Percentiles rank a stretch among this genome's conserved stretches.
These are phyloP conservation scores for Dolichotis patagonum DNA, from an alignment of 2,113 vertebrate genomes.

Conservation along the genomic window DNA sequence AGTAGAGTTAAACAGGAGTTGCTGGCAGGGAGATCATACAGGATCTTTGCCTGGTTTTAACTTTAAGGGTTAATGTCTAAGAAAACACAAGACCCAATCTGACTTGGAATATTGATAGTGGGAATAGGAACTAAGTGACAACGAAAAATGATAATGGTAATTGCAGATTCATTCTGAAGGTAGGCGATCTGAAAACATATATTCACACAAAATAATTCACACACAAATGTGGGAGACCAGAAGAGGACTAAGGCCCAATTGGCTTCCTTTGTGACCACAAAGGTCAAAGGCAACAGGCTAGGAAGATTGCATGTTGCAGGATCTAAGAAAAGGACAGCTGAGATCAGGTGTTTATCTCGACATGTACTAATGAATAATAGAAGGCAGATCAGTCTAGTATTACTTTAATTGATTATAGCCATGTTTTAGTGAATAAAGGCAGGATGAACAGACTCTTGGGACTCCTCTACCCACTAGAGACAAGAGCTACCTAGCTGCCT, in stretches of 20 bases:
- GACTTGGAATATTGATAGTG: not conserved
- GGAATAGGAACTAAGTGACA: not conserved
- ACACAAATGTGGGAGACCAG: not conserved
- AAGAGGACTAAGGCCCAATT: not conserved
- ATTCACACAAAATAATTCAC: not conserved
- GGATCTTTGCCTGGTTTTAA: not conserved
- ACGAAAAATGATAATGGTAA: not conserved
- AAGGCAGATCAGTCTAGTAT: not conserved
- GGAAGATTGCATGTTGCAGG: not conserved
- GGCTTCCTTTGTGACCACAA: not conserved
- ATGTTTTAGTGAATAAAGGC: not conserved
- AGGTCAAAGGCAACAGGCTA: not conserved
- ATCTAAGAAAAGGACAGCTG: not conserved
- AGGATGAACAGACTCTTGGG: not conserved
- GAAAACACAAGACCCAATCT: not conserved
- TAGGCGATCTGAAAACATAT: not conserved
- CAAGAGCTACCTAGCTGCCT: not conserved
- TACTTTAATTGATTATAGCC: not conserved
- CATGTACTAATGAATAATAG: not conserved
- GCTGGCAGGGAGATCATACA: not conserved
- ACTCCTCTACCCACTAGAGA: not conserved
- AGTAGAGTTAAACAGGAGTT: not conserved
- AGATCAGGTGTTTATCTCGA: not conserved
- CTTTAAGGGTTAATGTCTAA: not conserved
- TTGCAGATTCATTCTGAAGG: not conserved